Evolutionary conservation across 2,888 invertebrate species (phyloP).

Genomic region (Calameuta filiformis): DNA sequence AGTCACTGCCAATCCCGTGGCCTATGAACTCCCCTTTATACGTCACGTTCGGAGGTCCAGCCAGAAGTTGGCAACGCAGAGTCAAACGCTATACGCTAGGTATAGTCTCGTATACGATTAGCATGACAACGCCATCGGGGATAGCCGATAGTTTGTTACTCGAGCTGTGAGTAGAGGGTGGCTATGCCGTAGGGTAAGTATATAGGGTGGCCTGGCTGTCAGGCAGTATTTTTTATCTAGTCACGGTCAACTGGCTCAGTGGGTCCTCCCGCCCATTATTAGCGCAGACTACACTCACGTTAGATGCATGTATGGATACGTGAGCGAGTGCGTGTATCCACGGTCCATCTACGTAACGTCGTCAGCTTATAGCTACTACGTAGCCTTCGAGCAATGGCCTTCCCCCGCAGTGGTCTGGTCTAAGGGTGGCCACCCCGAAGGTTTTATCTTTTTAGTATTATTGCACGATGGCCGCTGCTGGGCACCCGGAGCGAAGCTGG

Average conservation of each 20-base stretch:
- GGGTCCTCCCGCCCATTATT: slow-evolving; percentile 63
- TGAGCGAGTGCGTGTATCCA: slow-evolving; percentile 18
- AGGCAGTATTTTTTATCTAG: slow-evolving; percentile 67
- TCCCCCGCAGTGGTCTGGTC: slow-evolving; percentile 40
- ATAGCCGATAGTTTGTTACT: slow-evolving; percentile 38
- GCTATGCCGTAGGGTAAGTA: slow-evolving; percentile 25
- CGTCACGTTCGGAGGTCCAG: not conserved
- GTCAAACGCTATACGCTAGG: not conserved
- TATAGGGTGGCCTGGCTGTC: slow-evolving; percentile 44
- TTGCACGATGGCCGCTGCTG: slow-evolving; percentile 59
- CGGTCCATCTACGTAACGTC: slow-evolving; percentile 48
- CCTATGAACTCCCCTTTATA: not conserved
- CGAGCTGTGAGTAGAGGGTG: slow-evolving; percentile 15
- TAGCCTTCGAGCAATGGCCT: slow-evolving; percentile 48
- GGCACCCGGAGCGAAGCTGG: slow-evolving; percentile 31
- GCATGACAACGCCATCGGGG: slow-evolving; percentile 56
- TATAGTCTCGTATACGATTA: slow-evolving; percentile 46
- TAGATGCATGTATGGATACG: not conserved
- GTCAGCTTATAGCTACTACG: slow-evolving; percentile 48
- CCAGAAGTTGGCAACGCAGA: not conserved
- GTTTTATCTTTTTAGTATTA: slow-evolving; percentile 66
- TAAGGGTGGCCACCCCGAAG: slow-evolving; percentile 50
- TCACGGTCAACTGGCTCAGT: slow-evolving; percentile 66
- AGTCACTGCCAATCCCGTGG: not conserved
- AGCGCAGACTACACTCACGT: slow-evolving; percentile 55